Evolutionary conservation across 1,140 invertebrate genomes (phyloP).

Genomic region (Penaeus indicus): DNA sequence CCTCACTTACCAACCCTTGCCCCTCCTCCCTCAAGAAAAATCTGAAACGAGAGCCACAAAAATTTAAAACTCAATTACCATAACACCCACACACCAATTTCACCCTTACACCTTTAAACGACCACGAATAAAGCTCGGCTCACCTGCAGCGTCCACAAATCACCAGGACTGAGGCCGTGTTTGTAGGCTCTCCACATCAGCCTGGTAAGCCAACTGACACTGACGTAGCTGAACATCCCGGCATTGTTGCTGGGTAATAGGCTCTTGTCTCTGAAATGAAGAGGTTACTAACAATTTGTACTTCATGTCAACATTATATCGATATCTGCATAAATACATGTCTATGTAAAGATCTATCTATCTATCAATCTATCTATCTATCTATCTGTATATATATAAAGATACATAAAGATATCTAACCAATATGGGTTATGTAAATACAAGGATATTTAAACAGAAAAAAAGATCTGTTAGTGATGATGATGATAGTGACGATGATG

Average conservation of each 20-base stretch:
- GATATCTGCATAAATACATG: neutral
- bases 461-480: no score
- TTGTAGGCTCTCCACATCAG: conserved; percentile 75
- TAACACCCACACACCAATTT: neutral
- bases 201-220: conserved; percentile 75
- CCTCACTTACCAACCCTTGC: neutral
- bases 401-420: no score
- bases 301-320: neutral
- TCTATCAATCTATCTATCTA: no score
- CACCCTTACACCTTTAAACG: no score
- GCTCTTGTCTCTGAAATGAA: conserved; percentile 51
- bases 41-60: neutral
- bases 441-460: no score
- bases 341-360: neutral
- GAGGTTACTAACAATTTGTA: neutral
- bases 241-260: conserved; percentile 68
- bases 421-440: no score
- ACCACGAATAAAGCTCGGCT: neutral
- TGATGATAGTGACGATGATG: no score
- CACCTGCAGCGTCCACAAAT: conserved; percentile 70
- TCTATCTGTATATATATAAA: no score
- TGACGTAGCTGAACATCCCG: conserved; percentile 74
- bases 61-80: neutral
- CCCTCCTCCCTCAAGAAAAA: neutral
- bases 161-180: conserved; percentile 70